Evolutionary conservation across 2,797 vertebrate genomes (phyloP).

Genomic region (Chrysolophus pictus): DNA sequence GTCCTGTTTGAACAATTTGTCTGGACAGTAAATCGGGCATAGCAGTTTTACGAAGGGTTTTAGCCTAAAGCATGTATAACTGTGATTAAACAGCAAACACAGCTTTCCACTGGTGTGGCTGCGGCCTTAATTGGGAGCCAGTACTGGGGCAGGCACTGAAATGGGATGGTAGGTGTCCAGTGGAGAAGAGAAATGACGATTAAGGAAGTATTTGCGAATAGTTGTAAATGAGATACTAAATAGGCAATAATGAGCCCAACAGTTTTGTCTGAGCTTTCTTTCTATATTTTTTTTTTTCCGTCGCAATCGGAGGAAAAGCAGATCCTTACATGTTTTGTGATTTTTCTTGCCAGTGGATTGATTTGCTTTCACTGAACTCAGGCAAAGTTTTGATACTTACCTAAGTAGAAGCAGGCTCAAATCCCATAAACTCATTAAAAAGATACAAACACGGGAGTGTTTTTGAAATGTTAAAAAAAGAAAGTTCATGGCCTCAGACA

Average conservation of each 20-base stretch:
- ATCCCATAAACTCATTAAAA: conserved; percentile 49
- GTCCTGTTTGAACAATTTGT: conserved; percentile 34
- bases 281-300: neutral
- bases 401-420: neutral
- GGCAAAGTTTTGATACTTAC: conserved; percentile 10
- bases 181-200: neutral
- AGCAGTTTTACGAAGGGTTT: conserved; percentile 38
- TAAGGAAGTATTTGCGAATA: rapidly evolving
- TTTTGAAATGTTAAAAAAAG: neutral
- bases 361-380: conserved; percentile 7
- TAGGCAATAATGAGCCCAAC: rapidly evolving
- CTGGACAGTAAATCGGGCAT: conserved; percentile 9
- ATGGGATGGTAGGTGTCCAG: neutral
- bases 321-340: neutral
- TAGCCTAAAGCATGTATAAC: neutral
- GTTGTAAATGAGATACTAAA: neutral
- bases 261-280: neutral
- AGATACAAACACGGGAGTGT: neutral
- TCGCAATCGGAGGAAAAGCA: neutral
- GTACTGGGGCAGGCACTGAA: neutral
- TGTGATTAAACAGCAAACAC: conserved; percentile 31
- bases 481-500: neutral
- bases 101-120: neutral
- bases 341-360: neutral
- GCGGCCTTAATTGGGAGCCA: neutral